Conservation (phyloP, 2,797 vertebrate species). For the Silurus lanzhouensis region DNA sequence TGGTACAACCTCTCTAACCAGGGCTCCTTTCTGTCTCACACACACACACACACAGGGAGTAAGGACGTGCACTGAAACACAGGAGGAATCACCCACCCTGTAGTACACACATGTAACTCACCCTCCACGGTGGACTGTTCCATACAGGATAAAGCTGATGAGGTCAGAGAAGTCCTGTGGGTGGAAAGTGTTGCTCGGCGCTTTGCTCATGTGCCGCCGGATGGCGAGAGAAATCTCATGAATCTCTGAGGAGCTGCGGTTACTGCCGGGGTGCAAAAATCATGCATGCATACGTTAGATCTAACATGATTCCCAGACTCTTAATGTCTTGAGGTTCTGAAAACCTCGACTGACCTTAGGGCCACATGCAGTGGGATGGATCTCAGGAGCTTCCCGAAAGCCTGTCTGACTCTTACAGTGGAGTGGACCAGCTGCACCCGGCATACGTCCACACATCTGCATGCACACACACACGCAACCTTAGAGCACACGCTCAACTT, state of each 20-base stretch:
- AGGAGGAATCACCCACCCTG: neutral
- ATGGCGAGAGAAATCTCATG: slow-evolving; percentile 91
- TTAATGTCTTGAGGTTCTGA: neutral
- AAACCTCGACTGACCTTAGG: slow-evolving; percentile 78
- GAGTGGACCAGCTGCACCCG: slow-evolving; percentile 92
- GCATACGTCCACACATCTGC: slow-evolving; percentile 93
- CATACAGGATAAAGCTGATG: slow-evolving; percentile 97
- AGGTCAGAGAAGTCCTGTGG: slow-evolving; percentile 98
- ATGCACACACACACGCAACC: slow-evolving; percentile 2
- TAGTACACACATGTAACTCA: slow-evolving; percentile 61
- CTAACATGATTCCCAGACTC: neutral
- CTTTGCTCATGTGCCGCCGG: slow-evolving; percentile 91
- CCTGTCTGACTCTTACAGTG: slow-evolving; percentile 86
- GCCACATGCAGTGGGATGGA: slow-evolving; percentile 89
- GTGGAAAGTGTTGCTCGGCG: slow-evolving; percentile 94
- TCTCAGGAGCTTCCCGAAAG: slow-evolving; percentile 91
- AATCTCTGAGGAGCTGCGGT: slow-evolving; percentile 88
- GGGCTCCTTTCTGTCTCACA: slow-evolving; percentile 87
- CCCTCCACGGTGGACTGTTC: slow-evolving; percentile 91
- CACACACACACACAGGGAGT: neutral
- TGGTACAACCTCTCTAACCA: slow-evolving; percentile 96
- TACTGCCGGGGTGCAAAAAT: slow-evolving; percentile 68
- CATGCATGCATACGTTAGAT: neutral
- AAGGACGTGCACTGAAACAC: neutral
- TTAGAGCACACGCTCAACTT: slow-evolving; percentile 81